Evolutionary conservation across 2,888 invertebrate species (phyloP), one percentile per base, ranked within the genome.

Genomic region (Lithophane semibrunnea): DNA sequence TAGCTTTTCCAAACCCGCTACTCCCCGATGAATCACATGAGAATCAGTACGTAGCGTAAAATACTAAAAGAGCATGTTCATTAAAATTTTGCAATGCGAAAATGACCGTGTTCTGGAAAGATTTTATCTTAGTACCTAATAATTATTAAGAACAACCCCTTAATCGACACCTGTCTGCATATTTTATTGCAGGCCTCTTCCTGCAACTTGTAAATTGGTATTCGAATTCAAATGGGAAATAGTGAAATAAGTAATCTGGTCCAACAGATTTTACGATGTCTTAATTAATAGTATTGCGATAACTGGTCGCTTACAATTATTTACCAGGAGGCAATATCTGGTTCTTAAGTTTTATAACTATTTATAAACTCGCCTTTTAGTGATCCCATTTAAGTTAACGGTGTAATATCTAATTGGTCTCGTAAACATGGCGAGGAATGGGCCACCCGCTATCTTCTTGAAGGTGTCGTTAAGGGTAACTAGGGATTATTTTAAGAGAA

Each of bases 241-340:
- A 69, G 75, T 65, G 44, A 71, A 68, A 75, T 65, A 71, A 78
- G 37, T 29, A 66, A 74, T 69, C 56, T 37, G 47, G 37, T 72
- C 29, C 12, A 65, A 73, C 64, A 71, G 56, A 76, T 75, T 80
- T 80, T 74, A 86, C 79, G 76, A 81, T 67, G 71, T 75, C 76
- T 79, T 83, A 78, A 86, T 83, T 79, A 83, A 80, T 79, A 77
- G 71, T 75, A 71, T 81, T 73, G 70, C 75, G 18, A 71, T 71
- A 73, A 37, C 52, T 56, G 63, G 63, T 29, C 52, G n/a, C 24
- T 61, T 52, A 72, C 58, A 64, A 83, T 82, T 58, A 81, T 68
- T 80, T 71, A 58, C 52, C 49, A 29, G 47, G 67, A 58, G 58
- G 21, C 56, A 64, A 21, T 61, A 72, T 61, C 65, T 68, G 29